phyloP scores from a whole-genome alignment of 2,113 vertebrate genomes.

The Siniperca knerii region DNA sequence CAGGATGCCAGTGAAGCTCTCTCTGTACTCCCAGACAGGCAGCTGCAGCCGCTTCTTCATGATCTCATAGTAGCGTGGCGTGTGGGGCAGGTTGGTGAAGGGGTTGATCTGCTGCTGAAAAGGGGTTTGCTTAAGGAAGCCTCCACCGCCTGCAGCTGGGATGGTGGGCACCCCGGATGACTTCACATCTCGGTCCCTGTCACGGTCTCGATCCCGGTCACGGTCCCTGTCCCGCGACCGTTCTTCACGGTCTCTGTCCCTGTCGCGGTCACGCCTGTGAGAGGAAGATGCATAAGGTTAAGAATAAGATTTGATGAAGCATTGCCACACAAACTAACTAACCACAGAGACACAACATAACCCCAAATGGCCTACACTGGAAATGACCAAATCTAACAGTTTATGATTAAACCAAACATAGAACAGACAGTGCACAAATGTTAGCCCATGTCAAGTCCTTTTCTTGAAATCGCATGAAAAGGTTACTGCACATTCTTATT shows the following conservation, averaged over 20 bases:
- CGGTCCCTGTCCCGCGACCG: constrained; percentile 77
- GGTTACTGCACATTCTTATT: constrained; percentile 39
- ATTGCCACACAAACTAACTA: neutral
- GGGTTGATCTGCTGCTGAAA: constrained; percentile 94
- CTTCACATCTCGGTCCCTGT: constrained; percentile 87
- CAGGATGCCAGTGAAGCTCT: constrained; percentile 93
- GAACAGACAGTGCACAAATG: constrained; percentile 16
- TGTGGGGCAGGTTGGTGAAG: constrained; percentile 96
- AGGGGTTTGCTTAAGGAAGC: constrained; percentile 86
- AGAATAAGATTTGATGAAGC: constrained; percentile 1
- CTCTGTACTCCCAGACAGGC: constrained; percentile 97
- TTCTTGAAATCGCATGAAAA: constrained; percentile 38
- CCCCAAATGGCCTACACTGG: neutral
- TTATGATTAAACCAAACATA: neutral
- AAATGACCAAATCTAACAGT: neutral
- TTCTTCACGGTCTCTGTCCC: constrained; percentile 89
- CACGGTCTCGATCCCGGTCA: constrained; percentile 88
- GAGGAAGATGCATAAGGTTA: neutral
- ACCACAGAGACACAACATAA: neutral
- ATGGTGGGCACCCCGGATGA: constrained; percentile 74
- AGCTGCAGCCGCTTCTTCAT: constrained; percentile 94
- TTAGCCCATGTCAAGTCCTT: constrained; percentile 15
- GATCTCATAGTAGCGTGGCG: constrained; percentile 95
- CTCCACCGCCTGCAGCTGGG: constrained; percentile 74
- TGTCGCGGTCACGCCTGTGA: constrained; percentile 90